A percentile compares a stretch with the other conserved stretches of the same genome.
Conservation (phyloP, 2,113 vertebrate genomes). For the Columba janthina region DNA sequence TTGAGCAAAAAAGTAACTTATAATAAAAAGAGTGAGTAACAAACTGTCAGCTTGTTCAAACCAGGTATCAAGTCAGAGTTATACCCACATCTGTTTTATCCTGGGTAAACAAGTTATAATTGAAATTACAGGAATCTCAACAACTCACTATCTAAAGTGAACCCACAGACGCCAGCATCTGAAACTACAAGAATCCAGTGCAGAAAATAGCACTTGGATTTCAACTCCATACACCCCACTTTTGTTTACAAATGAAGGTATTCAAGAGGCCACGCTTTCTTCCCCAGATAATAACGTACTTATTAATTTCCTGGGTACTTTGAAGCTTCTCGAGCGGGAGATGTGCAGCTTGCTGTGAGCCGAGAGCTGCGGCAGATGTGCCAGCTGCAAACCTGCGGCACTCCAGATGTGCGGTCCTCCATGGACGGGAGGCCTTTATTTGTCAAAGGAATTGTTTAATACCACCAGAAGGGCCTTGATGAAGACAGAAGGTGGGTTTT, state of each 20-base stretch:
- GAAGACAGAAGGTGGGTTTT: neutral
- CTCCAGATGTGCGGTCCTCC: neutral
- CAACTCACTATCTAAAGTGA: neutral
- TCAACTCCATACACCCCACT: rapidly evolving
- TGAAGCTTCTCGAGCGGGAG: rapidly evolving
- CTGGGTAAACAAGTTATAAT: neutral
- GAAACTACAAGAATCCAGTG: rapidly evolving
- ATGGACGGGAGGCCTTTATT: neutral
- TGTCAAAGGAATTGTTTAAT: neutral
- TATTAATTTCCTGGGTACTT: neutral
- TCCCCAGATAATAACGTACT: neutral
- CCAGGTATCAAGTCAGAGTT: neutral
- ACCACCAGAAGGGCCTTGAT: neutral
- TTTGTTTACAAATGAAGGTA: neutral
- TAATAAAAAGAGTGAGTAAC: neutral
- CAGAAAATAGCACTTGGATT: neutral
- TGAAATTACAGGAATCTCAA: neutral
- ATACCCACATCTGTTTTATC: neutral
- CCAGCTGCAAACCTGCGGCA: neutral
- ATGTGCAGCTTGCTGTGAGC: neutral
- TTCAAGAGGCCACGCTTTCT: neutral
- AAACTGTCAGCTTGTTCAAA: neutral
- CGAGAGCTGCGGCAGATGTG: rapidly evolving
- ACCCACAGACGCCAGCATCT: neutral
- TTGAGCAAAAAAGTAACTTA: neutral